phyloP scores from a whole-genome alignment of 2,113 vertebrate species.

The Laticauda laticaudata region DNA sequence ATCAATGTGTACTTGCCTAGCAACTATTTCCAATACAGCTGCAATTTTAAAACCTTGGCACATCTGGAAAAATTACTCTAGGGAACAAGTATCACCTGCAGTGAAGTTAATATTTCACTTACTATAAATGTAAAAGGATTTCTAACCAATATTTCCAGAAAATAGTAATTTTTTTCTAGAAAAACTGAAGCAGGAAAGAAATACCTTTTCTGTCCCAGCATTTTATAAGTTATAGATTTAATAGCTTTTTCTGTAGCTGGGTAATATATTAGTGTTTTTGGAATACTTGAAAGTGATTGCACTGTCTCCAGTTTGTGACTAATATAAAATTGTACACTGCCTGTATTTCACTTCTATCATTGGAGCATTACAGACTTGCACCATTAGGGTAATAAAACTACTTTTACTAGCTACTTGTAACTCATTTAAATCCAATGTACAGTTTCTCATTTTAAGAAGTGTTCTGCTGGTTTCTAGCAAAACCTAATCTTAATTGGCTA shows the following conservation, averaged over 20 bases:
- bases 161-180: not conserved
- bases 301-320: not conserved
- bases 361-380: not conserved
- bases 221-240: not conserved
- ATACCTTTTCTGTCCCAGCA: not conserved
- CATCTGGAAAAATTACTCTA: not conserved
- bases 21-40: not conserved
- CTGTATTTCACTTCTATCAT: not conserved
- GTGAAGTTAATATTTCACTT: not conserved
- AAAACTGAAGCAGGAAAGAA: not conserved
- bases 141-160: not conserved
- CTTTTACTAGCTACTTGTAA: not conserved
- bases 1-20: not conserved
- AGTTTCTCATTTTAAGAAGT: not conserved
- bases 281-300: not conserved
- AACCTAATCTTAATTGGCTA: not conserved
- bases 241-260: not conserved
- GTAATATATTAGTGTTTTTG: not conserved
- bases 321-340: not conserved
- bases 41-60: not conserved
- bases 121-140: not conserved
- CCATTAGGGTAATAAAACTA: not conserved
- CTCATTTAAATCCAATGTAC: not conserved
- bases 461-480: not conserved
- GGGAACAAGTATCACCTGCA: not conserved